Percentiles rank a stretch among this genome's conserved stretches.
These are phyloP conservation scores for Eudyptes chrysolophus DNA, from an alignment of 2,113 vertebrate genomes.

Conservation along the genomic window DNA sequence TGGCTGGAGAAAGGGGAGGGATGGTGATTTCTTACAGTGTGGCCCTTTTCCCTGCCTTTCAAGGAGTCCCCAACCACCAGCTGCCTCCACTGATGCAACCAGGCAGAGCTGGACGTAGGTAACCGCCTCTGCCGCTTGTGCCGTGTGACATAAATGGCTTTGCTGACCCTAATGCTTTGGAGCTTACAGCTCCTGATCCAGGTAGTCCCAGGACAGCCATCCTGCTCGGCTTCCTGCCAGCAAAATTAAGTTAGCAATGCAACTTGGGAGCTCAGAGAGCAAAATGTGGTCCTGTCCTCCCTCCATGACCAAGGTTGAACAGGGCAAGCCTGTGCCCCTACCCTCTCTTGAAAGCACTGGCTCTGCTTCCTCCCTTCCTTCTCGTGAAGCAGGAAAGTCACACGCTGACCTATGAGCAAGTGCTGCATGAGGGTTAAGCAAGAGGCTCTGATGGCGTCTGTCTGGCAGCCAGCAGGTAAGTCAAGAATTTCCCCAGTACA, in stretches of 20 bases:
- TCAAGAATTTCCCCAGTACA: background rate
- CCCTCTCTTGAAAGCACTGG: background rate
- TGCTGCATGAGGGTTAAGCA: background rate
- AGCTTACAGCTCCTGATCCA: background rate
- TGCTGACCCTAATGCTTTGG: background rate
- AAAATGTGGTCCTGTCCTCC: background rate
- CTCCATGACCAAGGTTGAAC: accelerated
- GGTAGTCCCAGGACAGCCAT: background rate
- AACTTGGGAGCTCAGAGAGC: background rate
- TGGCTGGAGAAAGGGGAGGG: background rate
- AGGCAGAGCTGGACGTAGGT: background rate
- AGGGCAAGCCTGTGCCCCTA: accelerated
- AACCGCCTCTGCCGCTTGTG: background rate
- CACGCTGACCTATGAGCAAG: background rate
- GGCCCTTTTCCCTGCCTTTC: background rate
- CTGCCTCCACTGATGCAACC: background rate
- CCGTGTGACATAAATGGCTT: background rate
- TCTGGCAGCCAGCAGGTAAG: constrained; percentile 26
- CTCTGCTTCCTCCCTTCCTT: background rate
- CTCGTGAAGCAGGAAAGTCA: background rate
- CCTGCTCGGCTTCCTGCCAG: background rate
- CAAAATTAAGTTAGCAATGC: background rate
- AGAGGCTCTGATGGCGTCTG: background rate
- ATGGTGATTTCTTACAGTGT: background rate
- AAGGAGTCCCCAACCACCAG: background rate